Base-by-base conservation (phyloP, 2,797 vertebrate genomes). In the Moxostoma hubbsi region DNA sequence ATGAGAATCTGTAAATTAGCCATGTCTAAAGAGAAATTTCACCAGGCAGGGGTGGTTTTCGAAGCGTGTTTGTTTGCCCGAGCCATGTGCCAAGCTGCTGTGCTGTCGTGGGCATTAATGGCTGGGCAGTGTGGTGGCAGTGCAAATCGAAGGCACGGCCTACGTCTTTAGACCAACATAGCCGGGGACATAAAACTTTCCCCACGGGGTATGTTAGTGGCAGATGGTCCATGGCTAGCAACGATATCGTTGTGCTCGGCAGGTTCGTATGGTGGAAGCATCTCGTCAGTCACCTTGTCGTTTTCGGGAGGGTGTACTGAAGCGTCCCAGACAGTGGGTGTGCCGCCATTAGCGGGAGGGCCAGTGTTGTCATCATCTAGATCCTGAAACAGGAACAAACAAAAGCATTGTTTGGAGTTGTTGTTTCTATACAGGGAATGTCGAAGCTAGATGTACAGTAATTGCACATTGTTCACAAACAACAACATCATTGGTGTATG, bases 131-230 rank as follows among this genome's bases (percentile, higher is more conserved):
- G 58, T 6, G 6, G 6, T 77, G 81, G 77, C 73, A 73, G 77
- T 80, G 18, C 59, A 74, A 46, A 64, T 47, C 12, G 57, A 51
- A 64, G 63, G 9, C 67, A 53, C 5, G 13, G 54, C 81, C 73
- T 55, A 58, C 82, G n/a, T 5, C 71, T 81, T 81, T 91, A 94
- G 85, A 93, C 92, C 1, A 93, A 90, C 93, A 94, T 92, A 77
- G 93, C 79, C 0, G 89, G 72, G 15, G 92, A 94, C 5, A 93
- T 86, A 3, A 94, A 93, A 87, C 92, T 94, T 83, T 93, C 92
- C 43, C 87, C 91, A 2, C 89, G 91, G 8, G 90, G 65, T 80
- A 93, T 87, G 86, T 84, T 87, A 75, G 86, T 75, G 8, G 78
- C 47, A 0, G 82, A 57, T 0, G 80, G 54, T 61, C 88, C 89